Percentiles rank a stretch among this genome's conserved stretches.
These are phyloP conservation scores for Diogma glabrata DNA, from an alignment of 2,888 invertebrate species.

Conservation along the genomic window DNA sequence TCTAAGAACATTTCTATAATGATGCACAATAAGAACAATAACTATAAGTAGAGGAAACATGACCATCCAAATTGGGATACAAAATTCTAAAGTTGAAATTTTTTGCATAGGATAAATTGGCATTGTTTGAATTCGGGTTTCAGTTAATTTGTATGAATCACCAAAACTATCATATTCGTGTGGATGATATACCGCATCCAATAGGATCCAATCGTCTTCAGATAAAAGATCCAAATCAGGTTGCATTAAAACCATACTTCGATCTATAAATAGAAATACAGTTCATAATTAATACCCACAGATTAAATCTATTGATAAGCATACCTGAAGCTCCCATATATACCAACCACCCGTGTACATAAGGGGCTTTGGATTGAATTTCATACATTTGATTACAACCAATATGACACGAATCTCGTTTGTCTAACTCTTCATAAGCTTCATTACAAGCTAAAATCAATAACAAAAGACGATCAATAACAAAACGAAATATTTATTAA, in stretches of 20 bases:
- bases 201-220: constrained; percentile 14
- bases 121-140: constrained; percentile 12
- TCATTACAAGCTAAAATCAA: constrained; percentile 11
- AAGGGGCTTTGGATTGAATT: constrained; percentile 13
- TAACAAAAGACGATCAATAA: neutral
- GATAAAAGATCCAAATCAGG: constrained; percentile 13
- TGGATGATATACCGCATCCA: constrained; percentile 12
- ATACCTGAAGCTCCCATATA: constrained; percentile 13
- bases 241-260: constrained; percentile 12
- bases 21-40: constrained; percentile 7
- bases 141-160: constrained; percentile 8
- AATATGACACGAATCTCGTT: constrained; percentile 11
- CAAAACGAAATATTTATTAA: neutral
- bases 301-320: too few relatives aligned
- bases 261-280: neutral
- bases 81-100: constrained; percentile 10
- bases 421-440: constrained; percentile 6
- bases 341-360: constrained; percentile 15
- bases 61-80: constrained; percentile 14
- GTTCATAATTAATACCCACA: too few relatives aligned
- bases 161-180: constrained; percentile 11
- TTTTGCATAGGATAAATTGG: constrained; percentile 5
- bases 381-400: constrained; percentile 15
- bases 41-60: constrained; percentile 9
- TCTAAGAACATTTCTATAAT: constrained; percentile 6